phyloP scores from a whole-genome alignment of 2,888 invertebrate genomes.

The Isoperla grammatica region DNA sequence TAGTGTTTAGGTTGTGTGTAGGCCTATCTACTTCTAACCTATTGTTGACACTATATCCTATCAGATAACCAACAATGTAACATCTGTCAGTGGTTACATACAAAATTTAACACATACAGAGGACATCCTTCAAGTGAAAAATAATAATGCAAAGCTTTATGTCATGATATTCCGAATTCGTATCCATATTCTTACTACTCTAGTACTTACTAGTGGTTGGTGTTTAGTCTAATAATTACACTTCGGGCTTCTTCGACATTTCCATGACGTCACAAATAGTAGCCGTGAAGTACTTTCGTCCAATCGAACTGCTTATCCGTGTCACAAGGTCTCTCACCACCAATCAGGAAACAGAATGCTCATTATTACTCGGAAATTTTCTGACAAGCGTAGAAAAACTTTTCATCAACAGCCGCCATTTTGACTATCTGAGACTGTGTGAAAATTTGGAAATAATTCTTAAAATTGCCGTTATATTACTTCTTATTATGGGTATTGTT shows the following conservation, averaged over 20 bases:
- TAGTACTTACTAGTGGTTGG: too few relatives aligned
- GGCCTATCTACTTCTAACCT: too few relatives aligned
- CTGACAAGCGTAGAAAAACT: slow-evolving; percentile 94
- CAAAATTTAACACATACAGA: too few relatives aligned
- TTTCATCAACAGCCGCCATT: slow-evolving; percentile 94
- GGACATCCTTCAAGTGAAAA: too few relatives aligned
- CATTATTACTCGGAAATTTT: slow-evolving; percentile 56
- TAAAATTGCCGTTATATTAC: slow-evolving; percentile 56
- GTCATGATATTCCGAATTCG: too few relatives aligned
- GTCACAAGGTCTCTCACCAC: slow-evolving; percentile 47
- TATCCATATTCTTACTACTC: too few relatives aligned
- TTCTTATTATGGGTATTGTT: slow-evolving; percentile 38
- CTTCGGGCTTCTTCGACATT: slow-evolving; percentile 31
- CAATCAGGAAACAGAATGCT: slow-evolving; percentile 43
- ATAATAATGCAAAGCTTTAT: too few relatives aligned
- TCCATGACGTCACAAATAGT: slow-evolving; percentile 25
- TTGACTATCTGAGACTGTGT: slow-evolving; percentile 76
- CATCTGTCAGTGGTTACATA: too few relatives aligned
- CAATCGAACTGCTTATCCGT: slow-evolving; percentile 40
- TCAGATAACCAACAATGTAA: too few relatives aligned
- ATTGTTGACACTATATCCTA: too few relatives aligned
- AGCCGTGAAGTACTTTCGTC: slow-evolving; percentile 33
- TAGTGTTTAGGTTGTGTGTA: too few relatives aligned
- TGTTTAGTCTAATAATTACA: slow-evolving; percentile 32
- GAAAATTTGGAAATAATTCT: slow-evolving; percentile 67